Evolutionary conservation across 2,113 vertebrate genomes (phyloP).

Genomic region (Mustela nigripes): DNA sequence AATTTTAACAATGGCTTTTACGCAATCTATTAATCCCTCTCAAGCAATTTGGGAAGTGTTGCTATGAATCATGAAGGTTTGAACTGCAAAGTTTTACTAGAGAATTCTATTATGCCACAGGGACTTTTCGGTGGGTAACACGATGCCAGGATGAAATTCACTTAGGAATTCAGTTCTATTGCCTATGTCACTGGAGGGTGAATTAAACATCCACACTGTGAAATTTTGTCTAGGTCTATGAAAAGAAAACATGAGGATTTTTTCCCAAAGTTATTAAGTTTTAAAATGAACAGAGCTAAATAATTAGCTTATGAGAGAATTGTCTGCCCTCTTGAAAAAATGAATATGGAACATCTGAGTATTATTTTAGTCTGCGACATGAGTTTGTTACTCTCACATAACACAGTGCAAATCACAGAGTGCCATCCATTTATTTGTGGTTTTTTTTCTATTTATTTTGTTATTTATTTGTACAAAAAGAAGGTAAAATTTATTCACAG

Average conservation of each 20-base stretch:
- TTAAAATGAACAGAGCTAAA: neutral
- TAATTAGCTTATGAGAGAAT: neutral
- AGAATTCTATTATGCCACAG: neutral
- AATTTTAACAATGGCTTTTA: constrained; percentile 12
- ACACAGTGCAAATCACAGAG: neutral
- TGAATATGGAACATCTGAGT: neutral
- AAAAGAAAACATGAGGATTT: constrained; percentile 48
- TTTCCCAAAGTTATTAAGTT: constrained; percentile 2
- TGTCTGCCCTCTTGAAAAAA: neutral
- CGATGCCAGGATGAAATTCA: neutral
- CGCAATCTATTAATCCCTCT: neutral
- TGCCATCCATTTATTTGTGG: neutral
- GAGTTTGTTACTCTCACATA: neutral
- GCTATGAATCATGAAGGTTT: constrained; percentile 26
- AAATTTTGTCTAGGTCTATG: neutral
- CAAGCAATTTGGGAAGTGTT: neutral
- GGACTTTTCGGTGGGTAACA: neutral
- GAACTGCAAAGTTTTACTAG: neutral
- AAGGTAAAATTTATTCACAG: neutral
- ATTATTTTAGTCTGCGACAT: neutral
- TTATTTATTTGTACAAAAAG: constrained; percentile 3
- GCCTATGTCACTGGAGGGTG: neutral
- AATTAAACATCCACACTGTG: neutral
- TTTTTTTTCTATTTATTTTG: neutral
- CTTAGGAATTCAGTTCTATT: neutral